These are phyloP conservation scores for Ephydatia muelleri DNA, from an alignment of 37 sponge, comb jelly and placozoan genomes.

Conservation along the genomic window DNA sequence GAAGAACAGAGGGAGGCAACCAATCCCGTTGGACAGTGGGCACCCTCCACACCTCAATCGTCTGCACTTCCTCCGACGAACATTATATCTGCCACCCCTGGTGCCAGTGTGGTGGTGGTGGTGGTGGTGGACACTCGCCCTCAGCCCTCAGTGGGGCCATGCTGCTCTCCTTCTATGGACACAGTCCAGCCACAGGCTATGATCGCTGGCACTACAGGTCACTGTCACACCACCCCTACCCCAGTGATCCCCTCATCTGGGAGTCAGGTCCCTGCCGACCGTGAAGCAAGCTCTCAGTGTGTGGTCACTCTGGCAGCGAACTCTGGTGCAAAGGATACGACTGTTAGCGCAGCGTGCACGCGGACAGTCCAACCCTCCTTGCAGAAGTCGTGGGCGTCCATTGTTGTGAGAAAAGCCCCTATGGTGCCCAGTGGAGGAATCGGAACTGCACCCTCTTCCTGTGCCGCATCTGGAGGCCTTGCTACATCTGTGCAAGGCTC, in stretches of 20 bases:
- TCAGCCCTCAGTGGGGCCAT: not conserved
- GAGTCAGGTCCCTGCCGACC: not conserved
- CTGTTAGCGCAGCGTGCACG: not conserved
- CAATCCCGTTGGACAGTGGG: not conserved
- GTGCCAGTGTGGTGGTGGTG: not conserved
- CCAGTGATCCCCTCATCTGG: too few species aligned
- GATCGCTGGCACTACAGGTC: not conserved
- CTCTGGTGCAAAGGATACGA: not conserved
- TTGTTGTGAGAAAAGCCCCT: not conserved
- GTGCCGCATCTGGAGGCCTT: not conserved
- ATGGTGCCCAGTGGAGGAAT: not conserved
- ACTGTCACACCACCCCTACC: too few species aligned
- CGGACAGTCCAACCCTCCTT: not conserved
- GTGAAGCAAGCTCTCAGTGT: not conserved
- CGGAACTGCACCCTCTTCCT: not conserved
- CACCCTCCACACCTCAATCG: not conserved
- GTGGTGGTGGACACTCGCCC: not conserved
- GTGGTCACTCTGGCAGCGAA: not conserved
- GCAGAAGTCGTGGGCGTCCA: not conserved
- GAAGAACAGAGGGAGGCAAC: not conserved
- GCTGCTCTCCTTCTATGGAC: not conserved
- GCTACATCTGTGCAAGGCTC: not conserved
- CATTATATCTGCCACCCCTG: not conserved
- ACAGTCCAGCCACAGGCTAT: not conserved
- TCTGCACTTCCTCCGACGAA: not conserved